Percentiles rank a stretch among this genome's conserved stretches.
Evolutionary conservation across 2,113 vertebrate genomes (phyloP).

Genomic region (Anguilla japonica): DNA sequence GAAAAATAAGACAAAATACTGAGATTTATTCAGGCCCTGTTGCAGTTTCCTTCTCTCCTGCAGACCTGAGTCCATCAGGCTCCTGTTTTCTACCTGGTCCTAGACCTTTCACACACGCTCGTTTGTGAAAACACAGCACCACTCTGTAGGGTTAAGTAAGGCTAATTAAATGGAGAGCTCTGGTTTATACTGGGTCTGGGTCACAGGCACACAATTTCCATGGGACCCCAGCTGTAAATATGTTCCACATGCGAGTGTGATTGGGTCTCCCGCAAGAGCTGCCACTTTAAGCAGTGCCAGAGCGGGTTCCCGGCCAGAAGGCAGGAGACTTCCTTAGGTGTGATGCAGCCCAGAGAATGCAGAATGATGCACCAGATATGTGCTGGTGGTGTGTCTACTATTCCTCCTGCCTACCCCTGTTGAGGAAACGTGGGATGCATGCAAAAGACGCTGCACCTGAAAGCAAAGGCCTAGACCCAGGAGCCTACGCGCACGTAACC

Average conservation of each 20-base stretch:
- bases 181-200: constrained; percentile 39
- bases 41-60: constrained; percentile 5
- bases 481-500: not conserved
- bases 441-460: not conserved
- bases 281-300: not conserved
- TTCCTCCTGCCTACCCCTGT: not conserved
- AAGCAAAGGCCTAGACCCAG: not conserved
- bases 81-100: not conserved
- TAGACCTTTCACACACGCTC: constrained; percentile 13
- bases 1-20: not conserved
- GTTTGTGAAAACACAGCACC: constrained; percentile 22
- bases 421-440: not conserved
- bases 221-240: constrained; percentile 36
- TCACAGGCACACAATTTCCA: constrained; percentile 39
- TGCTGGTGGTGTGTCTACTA: not conserved
- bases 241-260: constrained; percentile 46
- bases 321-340: not conserved
- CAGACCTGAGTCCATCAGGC: constrained; percentile 14
- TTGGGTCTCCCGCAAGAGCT: not conserved
- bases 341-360: not conserved
- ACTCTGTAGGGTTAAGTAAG: constrained; percentile 44
- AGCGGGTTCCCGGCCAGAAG: not conserved
- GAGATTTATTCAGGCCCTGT: constrained; percentile 23
- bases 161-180: constrained; percentile 48
- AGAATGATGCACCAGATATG: not conserved